Percentiles rank a stretch among this genome's conserved stretches.
Evolutionary conservation across 2,888 invertebrate genomes (phyloP).

Genomic region (Andrena minutula): DNA sequence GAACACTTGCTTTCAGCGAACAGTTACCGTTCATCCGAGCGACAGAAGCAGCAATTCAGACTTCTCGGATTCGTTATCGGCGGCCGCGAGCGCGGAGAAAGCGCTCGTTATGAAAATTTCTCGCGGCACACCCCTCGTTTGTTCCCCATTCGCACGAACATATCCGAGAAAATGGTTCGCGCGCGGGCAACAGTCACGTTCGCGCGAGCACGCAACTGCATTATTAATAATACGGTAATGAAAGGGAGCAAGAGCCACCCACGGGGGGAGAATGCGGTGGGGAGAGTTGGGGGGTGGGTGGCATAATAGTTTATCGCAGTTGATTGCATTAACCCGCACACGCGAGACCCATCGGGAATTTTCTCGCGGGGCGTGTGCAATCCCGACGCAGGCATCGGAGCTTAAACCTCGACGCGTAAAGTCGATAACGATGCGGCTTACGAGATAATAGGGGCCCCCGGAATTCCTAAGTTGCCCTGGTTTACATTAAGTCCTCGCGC

Average conservation of each 20-base stretch:
- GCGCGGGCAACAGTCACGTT: constrained; percentile 29
- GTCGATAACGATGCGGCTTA: constrained; percentile 29
- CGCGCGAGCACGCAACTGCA: constrained; percentile 57
- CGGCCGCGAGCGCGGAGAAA: neutral
- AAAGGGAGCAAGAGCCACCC: constrained; percentile 6
- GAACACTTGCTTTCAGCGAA: neutral
- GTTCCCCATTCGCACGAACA: constrained; percentile 20
- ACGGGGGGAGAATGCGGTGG: neutral
- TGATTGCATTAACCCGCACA: constrained; percentile 31
- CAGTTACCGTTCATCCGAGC: neutral
- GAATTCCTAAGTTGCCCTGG: constrained; percentile 18
- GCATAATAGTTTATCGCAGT: constrained; percentile 47
- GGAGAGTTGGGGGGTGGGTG: neutral
- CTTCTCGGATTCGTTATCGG: constrained; percentile 23
- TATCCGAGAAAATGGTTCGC: constrained; percentile 29
- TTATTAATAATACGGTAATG: constrained; percentile 56
- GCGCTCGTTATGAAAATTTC: constrained; percentile 28
- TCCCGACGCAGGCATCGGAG: constrained; percentile 19
- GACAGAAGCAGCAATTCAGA: neutral
- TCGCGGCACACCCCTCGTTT: constrained; percentile 6
- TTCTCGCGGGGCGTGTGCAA: constrained; percentile 32
- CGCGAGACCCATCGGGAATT: constrained; percentile 22
- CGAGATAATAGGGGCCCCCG: constrained; percentile 18
- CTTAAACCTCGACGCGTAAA: constrained; percentile 20
- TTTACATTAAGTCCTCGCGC: constrained; percentile 16